Base-by-base conservation (phyloP, 2,113 vertebrate species). In the Poeciliopsis occidentalis region DNA sequence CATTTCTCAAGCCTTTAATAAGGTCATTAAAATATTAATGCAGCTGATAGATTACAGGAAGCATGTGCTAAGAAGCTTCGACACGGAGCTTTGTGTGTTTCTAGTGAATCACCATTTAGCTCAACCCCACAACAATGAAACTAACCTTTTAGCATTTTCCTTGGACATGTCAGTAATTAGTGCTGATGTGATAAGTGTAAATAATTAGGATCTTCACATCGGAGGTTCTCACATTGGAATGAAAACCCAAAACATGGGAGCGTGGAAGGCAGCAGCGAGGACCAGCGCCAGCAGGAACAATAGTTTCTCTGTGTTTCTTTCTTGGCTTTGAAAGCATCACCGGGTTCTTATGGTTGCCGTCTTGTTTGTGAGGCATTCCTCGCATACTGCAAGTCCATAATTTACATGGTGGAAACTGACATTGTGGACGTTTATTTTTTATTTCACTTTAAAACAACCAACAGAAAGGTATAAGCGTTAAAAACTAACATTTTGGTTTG, bases 261-360 rank as follows among this genome's bases (percentile, higher is more conserved):
- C 79, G 82, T 85, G 77, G 80, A 82, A 64, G 71, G 76, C 82
- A 76, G 85, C 73, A 62, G 67, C 77, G 44, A 22, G 82, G 83
- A 86, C 82, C 71, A 15, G 62, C 75, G 79, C 79, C 75, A 89
- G 85, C 27, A 31, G 47, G 64, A 88, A 94, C 94, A 93, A 91
- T 89, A 73, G 83, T 64, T 8, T 74, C 88, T 85, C 75, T 94
- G 90, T 94, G 82, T 80, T 47, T 65, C 73, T 79, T 78, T 31
- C 80, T 82, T 69, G 60, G 82, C 60, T 44, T 54, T 83, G 62
- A 67, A 22, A 71, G 85, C 62, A 74, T 75, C 82, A 31, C 67
- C 74, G 73, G 79, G 80, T 89, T 91, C 62, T 76, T 83, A 22
- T 82, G 73, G 79, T 78, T 85, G 88, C 90, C 90, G 83, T 79